Conservation (phyloP, 2,888 invertebrate species). For the Drosophila nr. perissopoda region DNA sequence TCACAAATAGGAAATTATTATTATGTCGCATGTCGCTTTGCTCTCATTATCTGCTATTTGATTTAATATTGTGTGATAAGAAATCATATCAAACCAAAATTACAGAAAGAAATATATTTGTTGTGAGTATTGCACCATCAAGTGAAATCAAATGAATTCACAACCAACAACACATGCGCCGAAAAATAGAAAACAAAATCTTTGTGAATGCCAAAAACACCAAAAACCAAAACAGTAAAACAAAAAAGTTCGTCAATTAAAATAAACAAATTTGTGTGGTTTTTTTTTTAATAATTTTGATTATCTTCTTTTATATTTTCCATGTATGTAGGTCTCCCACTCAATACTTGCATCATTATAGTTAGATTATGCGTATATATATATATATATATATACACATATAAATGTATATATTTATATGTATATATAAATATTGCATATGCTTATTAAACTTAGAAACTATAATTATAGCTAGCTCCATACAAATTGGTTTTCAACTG, state of each 20-base stretch:
- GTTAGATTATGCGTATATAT: conserved; percentile 41
- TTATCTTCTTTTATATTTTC: conserved; percentile 80
- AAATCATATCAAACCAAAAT: conserved; percentile 17
- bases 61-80: not conserved
- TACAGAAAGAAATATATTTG: not conserved
- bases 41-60: conserved; percentile 14
- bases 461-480: conserved; percentile 43
- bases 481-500: conserved; percentile 38
- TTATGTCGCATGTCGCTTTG: conserved; percentile 55
- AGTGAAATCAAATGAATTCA: conserved; percentile 38
- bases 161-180: conserved; percentile 51
- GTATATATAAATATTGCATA: conserved; percentile 72
- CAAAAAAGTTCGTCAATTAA: conserved; percentile 37
- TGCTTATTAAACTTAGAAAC: conserved; percentile 65
- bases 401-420: conserved; percentile 66
- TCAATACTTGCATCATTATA: conserved; percentile 40
- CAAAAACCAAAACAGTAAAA: conserved; percentile 12
- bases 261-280: conserved; percentile 63
- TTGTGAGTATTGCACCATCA: conserved; percentile 22
- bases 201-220: conserved; percentile 28
- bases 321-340: conserved; percentile 72
- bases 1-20: conserved; percentile 80
- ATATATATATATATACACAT: conserved; percentile 38
- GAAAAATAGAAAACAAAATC: conserved; percentile 25
- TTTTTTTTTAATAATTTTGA: conserved; percentile 72